phyloP scores from a whole-genome alignment of 2,888 invertebrate species.

The Nemotelus pantherinus region DNA sequence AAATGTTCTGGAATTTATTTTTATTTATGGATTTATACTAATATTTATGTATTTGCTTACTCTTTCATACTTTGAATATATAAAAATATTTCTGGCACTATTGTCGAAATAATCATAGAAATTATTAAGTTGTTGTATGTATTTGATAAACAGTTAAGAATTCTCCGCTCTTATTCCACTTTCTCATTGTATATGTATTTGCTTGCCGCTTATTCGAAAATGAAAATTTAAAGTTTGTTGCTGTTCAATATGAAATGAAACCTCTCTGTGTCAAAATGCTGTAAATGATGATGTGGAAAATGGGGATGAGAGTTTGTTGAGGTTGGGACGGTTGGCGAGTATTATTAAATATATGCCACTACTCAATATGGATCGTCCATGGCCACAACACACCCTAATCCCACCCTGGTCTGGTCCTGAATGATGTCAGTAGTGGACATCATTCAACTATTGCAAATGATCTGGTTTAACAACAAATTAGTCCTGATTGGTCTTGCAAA shows the following conservation, averaged over 20 bases:
- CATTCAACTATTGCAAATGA: constrained; percentile 59
- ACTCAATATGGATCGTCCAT: not conserved
- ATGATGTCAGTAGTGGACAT: constrained; percentile 30
- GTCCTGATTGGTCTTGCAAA: constrained; percentile 52
- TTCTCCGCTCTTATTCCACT: constrained; percentile 8
- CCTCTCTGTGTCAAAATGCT: constrained; percentile 44
- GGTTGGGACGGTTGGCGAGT: not conserved
- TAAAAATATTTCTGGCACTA: constrained; percentile 65
- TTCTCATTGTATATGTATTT: constrained; percentile 24
- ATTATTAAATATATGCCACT: not conserved
- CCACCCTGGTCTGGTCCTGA: constrained; percentile 48
- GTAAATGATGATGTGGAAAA: constrained; percentile 27
- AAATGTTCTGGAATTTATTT: not conserved
- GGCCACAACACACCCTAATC: constrained; percentile 41
- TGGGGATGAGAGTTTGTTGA: constrained; percentile 41
- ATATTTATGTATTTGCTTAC: constrained; percentile 5
- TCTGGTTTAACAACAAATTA: constrained; percentile 54
- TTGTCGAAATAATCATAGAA: constrained; percentile 60
- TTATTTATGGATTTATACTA: not conserved
- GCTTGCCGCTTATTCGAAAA: constrained; percentile 8
- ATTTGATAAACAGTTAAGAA: constrained; percentile 12
- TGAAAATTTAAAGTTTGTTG: constrained; percentile 19
- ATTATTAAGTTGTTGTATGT: constrained; percentile 43
- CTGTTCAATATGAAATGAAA: constrained; percentile 41
- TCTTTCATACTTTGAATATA: constrained; percentile 45